Evolutionary conservation across 2,113 vertebrate species (phyloP), one percentile per base, ranked within the genome.

Genomic region (Pterocles gutturalis): DNA sequence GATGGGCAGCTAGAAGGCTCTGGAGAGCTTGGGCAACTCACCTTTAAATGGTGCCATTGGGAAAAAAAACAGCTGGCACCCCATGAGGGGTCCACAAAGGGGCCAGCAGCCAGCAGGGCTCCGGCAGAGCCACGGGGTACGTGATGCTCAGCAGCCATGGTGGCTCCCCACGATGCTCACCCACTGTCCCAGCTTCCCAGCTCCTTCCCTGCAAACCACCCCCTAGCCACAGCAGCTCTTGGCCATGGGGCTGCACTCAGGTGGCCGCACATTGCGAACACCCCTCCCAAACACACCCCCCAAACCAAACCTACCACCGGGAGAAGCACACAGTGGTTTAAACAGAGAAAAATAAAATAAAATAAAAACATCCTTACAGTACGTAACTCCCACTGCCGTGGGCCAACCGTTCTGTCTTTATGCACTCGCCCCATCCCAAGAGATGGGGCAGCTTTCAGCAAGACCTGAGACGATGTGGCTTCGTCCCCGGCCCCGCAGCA

Each of bases 271-370:
- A 28, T 8, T 34, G 26, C 36, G 34, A 72, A 46, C 0, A 51
- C 5, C 33, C 5, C 16, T 38, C n/a, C 15, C 41, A 57, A 62
- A 62, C 4, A 21, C 8, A 19, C 5, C 36, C 18, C 43, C 28
- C 28, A 55, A 55, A 78, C 48, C 55, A 54, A 87, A 80, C 5
- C 25, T n/a, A 19, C 24, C 11, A 36, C 36, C 1, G 3, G 2
- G 67, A 90, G 60, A 86, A 79, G 41, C 54, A 82, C 66, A 70
- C 9, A 89, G 88, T 83, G 88, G 85, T 86, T 94, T 71, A 46
- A 89, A 86, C 31, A 18, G 10, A 4, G 21, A 20, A 2, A 38
- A 33, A 19, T 54, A 60, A 14, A 17, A 49, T 11, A 6, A 45
- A 26, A 31, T 24, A 28, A 26, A 3, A 8, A 18, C 1, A 43